Evolutionary conservation across 1,140 invertebrate genomes (phyloP).

Genomic region (Hyles euphorbiae): DNA sequence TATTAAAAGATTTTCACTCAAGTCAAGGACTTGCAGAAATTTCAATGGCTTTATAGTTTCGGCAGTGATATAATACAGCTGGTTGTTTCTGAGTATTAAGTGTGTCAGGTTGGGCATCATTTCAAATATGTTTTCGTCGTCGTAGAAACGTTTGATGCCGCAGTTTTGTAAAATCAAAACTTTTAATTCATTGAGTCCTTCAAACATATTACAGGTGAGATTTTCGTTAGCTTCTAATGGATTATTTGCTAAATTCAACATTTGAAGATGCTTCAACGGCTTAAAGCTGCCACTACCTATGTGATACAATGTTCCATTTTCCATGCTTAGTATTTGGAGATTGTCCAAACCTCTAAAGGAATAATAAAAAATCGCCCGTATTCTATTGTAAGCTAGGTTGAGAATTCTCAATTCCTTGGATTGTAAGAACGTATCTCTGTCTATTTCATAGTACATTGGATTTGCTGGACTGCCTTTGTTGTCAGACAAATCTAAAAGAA

Average conservation of each 20-base stretch:
- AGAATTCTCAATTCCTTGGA: constrained; percentile 47
- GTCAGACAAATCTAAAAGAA: constrained; percentile 68
- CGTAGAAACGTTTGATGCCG: constrained; percentile 63
- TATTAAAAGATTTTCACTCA: constrained; percentile 71
- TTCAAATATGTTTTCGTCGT: constrained; percentile 71
- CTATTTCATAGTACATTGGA: constrained; percentile 66
- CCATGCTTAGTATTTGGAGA: constrained; percentile 65
- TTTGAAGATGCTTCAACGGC: constrained; percentile 55
- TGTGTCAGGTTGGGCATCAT: constrained; percentile 70
- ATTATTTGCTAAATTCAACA: constrained; percentile 75
- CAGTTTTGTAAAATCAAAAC: constrained; percentile 70
- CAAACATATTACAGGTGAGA: constrained; percentile 58
- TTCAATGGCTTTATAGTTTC: constrained; percentile 64
- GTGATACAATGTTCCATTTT: constrained; percentile 71
- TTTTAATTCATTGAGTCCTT: constrained; percentile 70
- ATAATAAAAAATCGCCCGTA: constrained; percentile 63
- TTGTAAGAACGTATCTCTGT: constrained; percentile 46
- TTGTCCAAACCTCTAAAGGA: constrained; percentile 69
- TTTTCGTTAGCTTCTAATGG: constrained; percentile 57
- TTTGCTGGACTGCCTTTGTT: constrained; percentile 59
- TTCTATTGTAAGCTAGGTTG: constrained; percentile 70
- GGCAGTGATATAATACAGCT: constrained; percentile 57
- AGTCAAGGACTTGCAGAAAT: constrained; percentile 62
- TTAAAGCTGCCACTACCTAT: constrained; percentile 66
- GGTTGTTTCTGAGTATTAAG: constrained; percentile 71